Base-by-base conservation (phyloP, 2,888 invertebrate species). In the Mellilla xanthometata region DNA sequence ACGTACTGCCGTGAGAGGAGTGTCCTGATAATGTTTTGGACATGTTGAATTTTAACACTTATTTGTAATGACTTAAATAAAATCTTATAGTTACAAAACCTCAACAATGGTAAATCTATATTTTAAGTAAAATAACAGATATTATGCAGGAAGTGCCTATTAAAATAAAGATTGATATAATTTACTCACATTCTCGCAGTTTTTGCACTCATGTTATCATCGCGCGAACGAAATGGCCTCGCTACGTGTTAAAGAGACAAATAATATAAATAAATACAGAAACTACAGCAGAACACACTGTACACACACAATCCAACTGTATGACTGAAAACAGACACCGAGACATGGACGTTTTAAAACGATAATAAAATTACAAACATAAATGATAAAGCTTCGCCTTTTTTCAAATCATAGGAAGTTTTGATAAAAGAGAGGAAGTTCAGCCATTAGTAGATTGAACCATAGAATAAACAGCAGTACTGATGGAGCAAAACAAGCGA, bases 241-340 rank as follows among this genome's bases (percentile, higher is more conserved):
- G 47, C 40, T 39, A 58, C 53, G 55, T 60, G 56, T 56, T 52
- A 57, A 65, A 54, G 50, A 52, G 47, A 50, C 58, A 65, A 65
- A 69, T 58, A 60, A 46, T 54, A 58, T 52, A 53, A 62, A 62
- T 58, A 60, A 68, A 63, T 63, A 61, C 54, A 58, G 54, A 57
- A 46, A 43, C 49, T 33, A 41, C 48, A 38, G 48, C 51, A 60
- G 55, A 54, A 54, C 58, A 64, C 65, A 59, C 68, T 68, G 62
- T 58, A 53, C 67, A 63, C 61, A 62, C 52, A 63, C 62, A 66
- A 60, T 51, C 41, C 60, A 43, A 64, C 62, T 49, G 52, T 58
- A 54, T 49, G 52, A 78, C 77, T 77, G 78, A 75, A 70, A 68
- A 65, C 73, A 73, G 59, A 67, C 62, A 60, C 51, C 45, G 56